These are phyloP conservation scores for Adelges cooleyi DNA, from an alignment of 1,140 invertebrate species.

Conservation along the genomic window DNA sequence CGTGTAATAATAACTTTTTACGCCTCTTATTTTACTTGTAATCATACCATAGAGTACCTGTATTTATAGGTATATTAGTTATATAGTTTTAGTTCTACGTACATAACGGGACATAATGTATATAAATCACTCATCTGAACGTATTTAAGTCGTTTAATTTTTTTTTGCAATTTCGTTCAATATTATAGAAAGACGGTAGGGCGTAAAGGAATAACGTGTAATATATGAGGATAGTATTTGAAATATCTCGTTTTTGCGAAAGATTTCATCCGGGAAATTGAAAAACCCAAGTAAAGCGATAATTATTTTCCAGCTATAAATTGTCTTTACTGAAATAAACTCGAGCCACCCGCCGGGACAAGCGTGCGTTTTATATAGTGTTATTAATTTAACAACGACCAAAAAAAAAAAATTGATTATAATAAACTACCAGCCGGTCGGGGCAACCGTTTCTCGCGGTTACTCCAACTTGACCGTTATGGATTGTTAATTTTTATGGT, in stretches of 20 bases:
- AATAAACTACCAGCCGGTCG: slow-evolving; percentile 8
- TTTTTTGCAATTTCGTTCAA: not conserved
- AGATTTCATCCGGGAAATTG: slow-evolving; percentile 28
- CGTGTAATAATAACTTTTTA: no score
- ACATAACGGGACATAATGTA: not conserved
- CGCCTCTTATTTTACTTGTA: no score
- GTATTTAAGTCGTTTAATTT: not conserved
- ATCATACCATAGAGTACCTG: no score
- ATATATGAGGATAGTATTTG: slow-evolving; percentile 6
- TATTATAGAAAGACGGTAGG: no score
- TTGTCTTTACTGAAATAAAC: slow-evolving; percentile 6
- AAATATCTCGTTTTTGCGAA: slow-evolving; percentile 21
- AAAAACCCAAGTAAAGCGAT: slow-evolving; percentile 17
- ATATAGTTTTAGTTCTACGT: no score
- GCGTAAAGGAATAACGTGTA: not conserved
- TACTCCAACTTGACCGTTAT: slow-evolving; percentile 6
- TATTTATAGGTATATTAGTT: no score
- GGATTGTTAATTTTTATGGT: slow-evolving; percentile 26
- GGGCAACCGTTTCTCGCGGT: not conserved
- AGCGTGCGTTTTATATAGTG: slow-evolving; percentile 1
- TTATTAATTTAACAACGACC: not conserved
- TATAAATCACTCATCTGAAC: not conserved
- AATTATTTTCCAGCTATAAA: slow-evolving; percentile 25
- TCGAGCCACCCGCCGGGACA: slow-evolving; percentile 2
- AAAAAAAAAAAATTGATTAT: slow-evolving; percentile 1